phyloP scores from a whole-genome alignment of 2,888 invertebrate species.

The Idaea biselata region DNA sequence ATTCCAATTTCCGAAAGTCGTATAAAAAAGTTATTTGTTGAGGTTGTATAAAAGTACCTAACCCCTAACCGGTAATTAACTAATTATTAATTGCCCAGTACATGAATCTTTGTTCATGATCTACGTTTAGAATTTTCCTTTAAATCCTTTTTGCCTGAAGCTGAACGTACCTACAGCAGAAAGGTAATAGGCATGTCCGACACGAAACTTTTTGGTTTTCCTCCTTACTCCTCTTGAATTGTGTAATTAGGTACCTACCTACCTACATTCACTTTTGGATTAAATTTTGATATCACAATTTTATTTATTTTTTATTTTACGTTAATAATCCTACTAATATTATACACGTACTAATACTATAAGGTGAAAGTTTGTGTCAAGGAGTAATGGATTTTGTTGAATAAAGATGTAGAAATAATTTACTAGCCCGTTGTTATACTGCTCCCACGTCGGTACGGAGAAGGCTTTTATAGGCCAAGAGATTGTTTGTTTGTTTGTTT shows the following conservation, averaged over 20 bases:
- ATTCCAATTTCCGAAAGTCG: no score
- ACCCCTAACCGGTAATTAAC: no score
- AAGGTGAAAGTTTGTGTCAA: no score
- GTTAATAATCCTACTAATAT: background rate
- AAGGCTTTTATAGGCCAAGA: no score
- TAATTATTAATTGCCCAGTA: background rate
- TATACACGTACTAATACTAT: no score
- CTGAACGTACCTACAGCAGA: background rate
- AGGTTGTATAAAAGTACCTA: no score
- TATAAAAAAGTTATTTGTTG: no score
- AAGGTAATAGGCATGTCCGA: background rate
- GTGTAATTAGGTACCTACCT: slow-evolving; percentile 17
- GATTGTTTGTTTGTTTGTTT: no score
- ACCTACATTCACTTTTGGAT: slow-evolving; percentile 25
- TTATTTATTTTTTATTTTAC: background rate
- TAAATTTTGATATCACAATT: slow-evolving; percentile 18
- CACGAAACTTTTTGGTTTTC: slow-evolving; percentile 22
- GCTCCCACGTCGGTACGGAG: no score
- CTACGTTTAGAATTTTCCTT: background rate
- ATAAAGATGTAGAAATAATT: no score
- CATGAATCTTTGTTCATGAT: background rate
- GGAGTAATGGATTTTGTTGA: no score
- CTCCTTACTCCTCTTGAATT: slow-evolving; percentile 25
- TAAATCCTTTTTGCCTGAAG: background rate
- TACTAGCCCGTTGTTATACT: no score